Evolutionary conservation across 1,140 invertebrate genomes (phyloP).

Genomic region (Listronotus oregonensis): DNA sequence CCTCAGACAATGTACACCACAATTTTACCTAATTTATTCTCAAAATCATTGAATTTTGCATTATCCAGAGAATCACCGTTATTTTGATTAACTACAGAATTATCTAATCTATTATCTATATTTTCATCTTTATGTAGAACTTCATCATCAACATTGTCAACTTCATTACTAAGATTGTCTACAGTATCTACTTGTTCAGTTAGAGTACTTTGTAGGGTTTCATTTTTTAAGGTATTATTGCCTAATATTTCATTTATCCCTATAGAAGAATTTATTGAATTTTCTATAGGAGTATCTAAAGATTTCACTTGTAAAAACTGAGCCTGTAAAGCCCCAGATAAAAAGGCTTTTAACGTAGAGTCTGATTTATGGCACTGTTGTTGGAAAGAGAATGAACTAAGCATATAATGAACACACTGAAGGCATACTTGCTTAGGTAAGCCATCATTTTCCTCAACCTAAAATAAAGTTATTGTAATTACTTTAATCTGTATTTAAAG

Average conservation of each 20-base stretch:
- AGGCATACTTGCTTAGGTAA: slow-evolving; percentile 56
- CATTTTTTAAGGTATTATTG: neutral
- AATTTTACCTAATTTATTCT: too few relatives aligned
- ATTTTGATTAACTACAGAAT: too few relatives aligned
- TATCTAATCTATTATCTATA: too few relatives aligned
- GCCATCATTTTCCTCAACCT: slow-evolving; percentile 56
- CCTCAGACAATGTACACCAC: too few relatives aligned
- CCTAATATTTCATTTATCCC: neutral
- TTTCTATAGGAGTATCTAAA: neutral
- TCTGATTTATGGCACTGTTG: slow-evolving; percentile 55
- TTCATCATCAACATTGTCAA: neutral
- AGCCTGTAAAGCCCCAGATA: slow-evolving; percentile 1
- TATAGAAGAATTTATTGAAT: neutral
- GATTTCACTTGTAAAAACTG: slow-evolving; percentile 26
- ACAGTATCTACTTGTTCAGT: neutral
- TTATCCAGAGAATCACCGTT: too few relatives aligned
- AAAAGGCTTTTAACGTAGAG: slow-evolving; percentile 46
- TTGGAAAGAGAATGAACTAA: slow-evolving; percentile 56
- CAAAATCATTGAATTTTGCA: too few relatives aligned
- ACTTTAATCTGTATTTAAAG: too few relatives aligned
- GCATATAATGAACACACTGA: slow-evolving; percentile 55
- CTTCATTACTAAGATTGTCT: neutral
- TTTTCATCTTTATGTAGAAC: too few relatives aligned
- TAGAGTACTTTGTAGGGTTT: neutral
- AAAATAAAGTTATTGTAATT: too few relatives aligned